These are phyloP conservation scores for Anoplolepis gracilipes DNA, from an alignment of 1,140 invertebrate species.

Conservation along the genomic window DNA sequence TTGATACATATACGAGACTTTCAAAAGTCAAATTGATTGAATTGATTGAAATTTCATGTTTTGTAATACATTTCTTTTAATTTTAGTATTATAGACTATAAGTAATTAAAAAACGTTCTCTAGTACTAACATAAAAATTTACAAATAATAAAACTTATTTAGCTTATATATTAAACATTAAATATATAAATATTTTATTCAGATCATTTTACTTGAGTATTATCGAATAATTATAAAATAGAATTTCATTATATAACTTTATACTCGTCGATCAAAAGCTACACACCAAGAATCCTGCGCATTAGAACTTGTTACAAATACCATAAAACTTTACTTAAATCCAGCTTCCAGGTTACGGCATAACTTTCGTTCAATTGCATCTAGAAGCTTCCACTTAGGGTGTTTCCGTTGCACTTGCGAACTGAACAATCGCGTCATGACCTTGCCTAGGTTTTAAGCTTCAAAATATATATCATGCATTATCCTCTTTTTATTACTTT, in stretches of 20 bases:
- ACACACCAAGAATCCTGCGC: background rate
- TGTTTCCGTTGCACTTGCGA: constrained; percentile 3
- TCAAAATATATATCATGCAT: background rate
- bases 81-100: too few species aligned
- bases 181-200: background rate
- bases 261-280: background rate
- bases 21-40: too few species aligned
- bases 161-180: background rate
- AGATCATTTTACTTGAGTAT: background rate
- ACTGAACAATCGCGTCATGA: constrained; percentile 6
- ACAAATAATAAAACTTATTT: too few species aligned
- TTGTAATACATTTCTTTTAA: too few species aligned
- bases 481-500: background rate
- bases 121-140: too few species aligned
- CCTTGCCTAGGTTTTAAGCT: background rate
- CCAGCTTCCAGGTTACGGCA: constrained; percentile 17
- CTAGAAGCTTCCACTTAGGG: background rate
- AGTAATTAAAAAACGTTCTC: too few species aligned
- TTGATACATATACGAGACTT: too few species aligned
- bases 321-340: constrained; percentile 37
- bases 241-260: background rate
- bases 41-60: too few species aligned
- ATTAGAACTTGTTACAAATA: background rate
- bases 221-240: background rate
- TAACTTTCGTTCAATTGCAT: constrained; percentile 19